Evolutionary conservation across 2,888 invertebrate genomes (phyloP), one percentile per base, ranked within the genome.

Genomic region (Tenthredo mesomela): DNA sequence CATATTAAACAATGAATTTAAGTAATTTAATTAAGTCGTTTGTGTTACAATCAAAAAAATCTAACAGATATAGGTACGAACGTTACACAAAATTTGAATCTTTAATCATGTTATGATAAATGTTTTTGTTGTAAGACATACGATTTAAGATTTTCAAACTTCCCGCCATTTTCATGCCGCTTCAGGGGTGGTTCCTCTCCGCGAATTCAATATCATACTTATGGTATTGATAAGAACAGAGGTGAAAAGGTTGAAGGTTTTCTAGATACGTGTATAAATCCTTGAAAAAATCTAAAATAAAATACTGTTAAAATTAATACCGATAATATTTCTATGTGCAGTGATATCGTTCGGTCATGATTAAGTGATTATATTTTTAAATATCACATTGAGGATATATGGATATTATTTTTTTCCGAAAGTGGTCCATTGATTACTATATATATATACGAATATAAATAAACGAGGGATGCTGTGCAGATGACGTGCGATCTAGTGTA

Each of bases 211-310:
- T 5, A 61, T 61, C 43, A n/a, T 75, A 61, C 43, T 9, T 47
- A 47, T 25, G 33, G 50, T 80, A 80, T 80, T 80, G 80, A 80
- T 80, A 80, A 61, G 61, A 21, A 80, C 37, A 21, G 40, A 40
- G 58, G 61, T 61, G 40, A 80, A 80, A 80, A 80, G 58, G 80
- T 21, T 58, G 37, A 80, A 80, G 80, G 33, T 80, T 58, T 61
- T 61, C 12, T 21, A 18, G 25, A 21, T 40, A 80, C 29, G 40
- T 25, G 80, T 80, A 29, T 29, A 61, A 61, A 61, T 80, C n/a
- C n/a, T 61, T 29, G 40, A 15, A 40, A 80, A 58, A 80, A 40
- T 21, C 37, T 12, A 61, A 61, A 29, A 80, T 21, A 15, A 37
- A 80, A 61, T 37, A 33, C 15, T 37, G n/a, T 78, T 54, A 54